These are phyloP conservation scores for Hycleus cichorii DNA, from an alignment of 1,140 invertebrate species.

Conservation along the genomic window DNA sequence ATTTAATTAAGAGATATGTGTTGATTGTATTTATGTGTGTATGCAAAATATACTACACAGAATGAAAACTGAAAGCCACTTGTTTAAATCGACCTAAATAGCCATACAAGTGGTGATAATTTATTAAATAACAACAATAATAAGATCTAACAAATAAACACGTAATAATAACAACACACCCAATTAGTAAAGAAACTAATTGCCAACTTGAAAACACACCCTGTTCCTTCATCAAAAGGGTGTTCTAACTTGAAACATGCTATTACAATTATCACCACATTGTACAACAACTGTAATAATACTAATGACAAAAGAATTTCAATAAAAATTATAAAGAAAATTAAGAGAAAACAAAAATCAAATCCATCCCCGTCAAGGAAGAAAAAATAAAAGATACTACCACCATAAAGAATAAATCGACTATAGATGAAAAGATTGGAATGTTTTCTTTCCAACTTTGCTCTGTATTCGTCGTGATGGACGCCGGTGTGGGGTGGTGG, in stretches of 20 bases:
- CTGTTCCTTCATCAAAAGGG: slow-evolving; percentile 3
- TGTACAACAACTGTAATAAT: too few relatives aligned
- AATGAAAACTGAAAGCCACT: too few relatives aligned
- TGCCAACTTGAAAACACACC: slow-evolving; percentile 11
- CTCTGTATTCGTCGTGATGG: too few relatives aligned
- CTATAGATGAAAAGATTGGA: slow-evolving; percentile 35
- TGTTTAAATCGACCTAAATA: slow-evolving; percentile 6
- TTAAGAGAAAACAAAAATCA: slow-evolving; percentile 13
- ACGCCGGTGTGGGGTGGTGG: slow-evolving; percentile 20
- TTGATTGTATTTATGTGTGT: too few relatives aligned
- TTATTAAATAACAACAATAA: slow-evolving; percentile 8
- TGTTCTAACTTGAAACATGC: slow-evolving; percentile 4
- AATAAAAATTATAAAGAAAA: neutral
- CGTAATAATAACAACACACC: slow-evolving; percentile 11
- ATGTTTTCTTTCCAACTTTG: slow-evolving; percentile 26
- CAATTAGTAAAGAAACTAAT: slow-evolving; percentile 16
- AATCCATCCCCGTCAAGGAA: slow-evolving; percentile 22
- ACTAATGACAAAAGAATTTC: too few relatives aligned
- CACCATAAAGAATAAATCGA: slow-evolving; percentile 22
- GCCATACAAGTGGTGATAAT: slow-evolving; percentile 14
- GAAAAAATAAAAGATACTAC: slow-evolving; percentile 10
- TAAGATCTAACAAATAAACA: slow-evolving; percentile 1
- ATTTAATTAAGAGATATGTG: too few relatives aligned
- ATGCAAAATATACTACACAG: too few relatives aligned
- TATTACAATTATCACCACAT: slow-evolving; percentile 3